These are phyloP conservation scores for Gymnopithys bicolor DNA, from an alignment of 2,797 vertebrate genomes.

Conservation along the genomic window DNA sequence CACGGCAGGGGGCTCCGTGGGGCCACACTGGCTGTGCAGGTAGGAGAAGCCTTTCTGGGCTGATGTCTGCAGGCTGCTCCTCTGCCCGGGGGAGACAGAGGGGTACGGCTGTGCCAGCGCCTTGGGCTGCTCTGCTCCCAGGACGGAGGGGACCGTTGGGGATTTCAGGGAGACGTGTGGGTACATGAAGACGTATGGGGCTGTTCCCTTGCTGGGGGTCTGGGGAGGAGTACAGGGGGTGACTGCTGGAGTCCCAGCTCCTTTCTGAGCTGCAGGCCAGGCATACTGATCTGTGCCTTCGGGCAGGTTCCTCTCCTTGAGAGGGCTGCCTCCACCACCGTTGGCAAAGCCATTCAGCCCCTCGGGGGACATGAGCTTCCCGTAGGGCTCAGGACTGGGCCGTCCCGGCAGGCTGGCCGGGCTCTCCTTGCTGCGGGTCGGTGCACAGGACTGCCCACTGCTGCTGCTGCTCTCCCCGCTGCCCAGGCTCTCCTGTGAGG, in stretches of 20 bases:
- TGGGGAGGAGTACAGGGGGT: constrained; percentile 77
- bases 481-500: constrained; percentile 80
- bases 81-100: neutral
- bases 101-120: neutral
- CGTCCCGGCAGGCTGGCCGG: neutral
- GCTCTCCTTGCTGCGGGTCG: constrained; percentile 8
- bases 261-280: constrained; percentile 8
- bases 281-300: constrained; percentile 84
- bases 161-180: constrained; percentile 80
- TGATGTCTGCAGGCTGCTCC: constrained; percentile 50
- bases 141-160: constrained; percentile 16
- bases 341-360: constrained; percentile 20
- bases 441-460: constrained; percentile 42
- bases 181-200: constrained; percentile 80
- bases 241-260: neutral
- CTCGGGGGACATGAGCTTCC: neutral
- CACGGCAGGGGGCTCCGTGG: neutral
- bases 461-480: constrained; percentile 69
- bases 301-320: constrained; percentile 87
- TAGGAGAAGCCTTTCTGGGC: constrained; percentile 80
- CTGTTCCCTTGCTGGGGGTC: constrained; percentile 78
- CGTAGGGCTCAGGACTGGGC: neutral
- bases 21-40: constrained; percentile 71
- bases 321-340: constrained; percentile 6
- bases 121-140: constrained; percentile 56